phyloP scores from a whole-genome alignment of 2,888 invertebrate genomes.

The Drosophila koepferae region DNA sequence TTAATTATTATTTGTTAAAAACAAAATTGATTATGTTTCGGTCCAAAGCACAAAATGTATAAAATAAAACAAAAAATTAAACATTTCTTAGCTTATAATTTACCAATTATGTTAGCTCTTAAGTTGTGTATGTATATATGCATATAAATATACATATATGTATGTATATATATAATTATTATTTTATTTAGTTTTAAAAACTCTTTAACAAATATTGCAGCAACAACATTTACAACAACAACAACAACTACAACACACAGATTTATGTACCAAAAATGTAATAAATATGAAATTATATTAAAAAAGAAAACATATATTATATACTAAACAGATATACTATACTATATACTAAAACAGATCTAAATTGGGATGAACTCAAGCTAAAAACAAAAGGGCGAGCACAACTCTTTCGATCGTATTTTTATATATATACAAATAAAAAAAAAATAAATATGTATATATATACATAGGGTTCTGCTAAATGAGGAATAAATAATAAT shows the following conservation, averaged over 20 bases:
- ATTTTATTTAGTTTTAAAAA: conserved; percentile 67
- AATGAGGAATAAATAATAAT: background rate
- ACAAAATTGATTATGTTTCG: conserved; percentile 82
- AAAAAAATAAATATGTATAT: conserved; percentile 24
- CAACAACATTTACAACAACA: conserved; percentile 24
- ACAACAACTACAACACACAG: conserved; percentile 57
- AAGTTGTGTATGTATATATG: conserved; percentile 64
- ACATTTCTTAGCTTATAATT: conserved; percentile 47
- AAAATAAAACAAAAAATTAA: conserved; percentile 56
- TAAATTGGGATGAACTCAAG: conserved; percentile 33
- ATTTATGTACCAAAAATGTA: conserved; percentile 84
- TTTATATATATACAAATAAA: conserved; percentile 55
- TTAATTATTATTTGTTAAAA: conserved; percentile 37
- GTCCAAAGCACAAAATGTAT: conserved; percentile 82
- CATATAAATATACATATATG: conserved; percentile 46
- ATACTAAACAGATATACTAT: conserved; percentile 24
- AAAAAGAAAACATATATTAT: conserved; percentile 44
- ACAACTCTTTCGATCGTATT: conserved; percentile 51
- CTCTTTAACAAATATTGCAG: conserved; percentile 52
- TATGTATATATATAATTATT: conserved; percentile 44
- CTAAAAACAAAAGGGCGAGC: conserved; percentile 29
- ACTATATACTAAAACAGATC: conserved; percentile 29
- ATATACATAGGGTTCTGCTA: conserved; percentile 21
- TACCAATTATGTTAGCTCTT: conserved; percentile 50
- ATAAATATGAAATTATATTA: conserved; percentile 82